Evolutionary conservation across 1,140 invertebrate species (phyloP), one percentile per base, ranked within the genome.

Genomic region (Saccostrea echinata): DNA sequence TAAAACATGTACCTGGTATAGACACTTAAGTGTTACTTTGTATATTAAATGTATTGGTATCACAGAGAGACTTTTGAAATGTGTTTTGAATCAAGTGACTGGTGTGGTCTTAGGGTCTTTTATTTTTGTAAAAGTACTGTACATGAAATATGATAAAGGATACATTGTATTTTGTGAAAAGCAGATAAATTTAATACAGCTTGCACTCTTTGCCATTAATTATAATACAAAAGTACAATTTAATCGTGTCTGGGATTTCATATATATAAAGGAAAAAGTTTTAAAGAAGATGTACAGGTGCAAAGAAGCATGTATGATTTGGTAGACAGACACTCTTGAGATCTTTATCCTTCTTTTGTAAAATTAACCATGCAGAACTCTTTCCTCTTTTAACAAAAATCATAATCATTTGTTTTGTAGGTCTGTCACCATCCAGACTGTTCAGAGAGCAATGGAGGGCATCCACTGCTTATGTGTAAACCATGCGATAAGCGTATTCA

Each of bases 361-460:
- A 64, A 21, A 64, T 24, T 8, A 64, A 21, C 24, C 18, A 11
- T 21, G 57, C 24, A 24, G 57, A 64, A 64, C 16, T n/a, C 21
- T 64, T 64, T 64, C 57, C 57, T 64, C 57, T 64, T 64, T 64
- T 24, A n/a, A 64, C 21, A 64, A 9, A 43, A 61, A 21, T 61
- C 55, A 61, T 57, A 57, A 57, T 27, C 21, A 64, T 76, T n/a
- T 84, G 57, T 86, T 33, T 82, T 88, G 24, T 88, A 92, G 92
- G 88, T 92, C 6, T 92, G 92, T 64, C 91, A 92, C 68, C 92
- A 92, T 84, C 92, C 92, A 8, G 88, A 91, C 51, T 92, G 92
- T 87, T 90, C 89, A 55, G 91, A 92, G 64, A 64, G 85, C 33
- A 92, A 92, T 86, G 64, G 83, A 24, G 88, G 91, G 16, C 84